phyloP scores from a whole-genome alignment of 2,888 invertebrate species.

The Mythimna lalbum region DNA sequence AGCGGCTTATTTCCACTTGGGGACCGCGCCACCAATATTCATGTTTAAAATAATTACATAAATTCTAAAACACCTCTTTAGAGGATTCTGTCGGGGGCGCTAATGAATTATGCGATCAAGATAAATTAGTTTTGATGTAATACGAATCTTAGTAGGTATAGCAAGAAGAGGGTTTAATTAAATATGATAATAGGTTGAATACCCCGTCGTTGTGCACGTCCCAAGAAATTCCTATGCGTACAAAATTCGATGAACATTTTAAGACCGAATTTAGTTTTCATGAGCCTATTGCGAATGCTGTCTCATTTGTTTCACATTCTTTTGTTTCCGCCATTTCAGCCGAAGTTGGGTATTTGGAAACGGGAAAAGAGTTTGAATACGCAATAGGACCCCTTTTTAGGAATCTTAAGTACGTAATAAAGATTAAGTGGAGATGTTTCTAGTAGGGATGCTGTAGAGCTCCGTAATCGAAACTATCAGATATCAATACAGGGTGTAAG shows the following conservation, averaged over 20 bases:
- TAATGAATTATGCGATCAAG: conserved; percentile 64
- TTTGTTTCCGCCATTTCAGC: conserved; percentile 46
- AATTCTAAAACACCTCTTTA: conserved; percentile 55
- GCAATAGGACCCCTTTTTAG: conserved; percentile 29
- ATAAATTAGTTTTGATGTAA: conserved; percentile 62
- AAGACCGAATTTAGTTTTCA: conserved; percentile 50
- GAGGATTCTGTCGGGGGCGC: conserved; percentile 40
- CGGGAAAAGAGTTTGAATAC: conserved; percentile 32
- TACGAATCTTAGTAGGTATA: conserved; percentile 53
- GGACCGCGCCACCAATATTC: conserved; percentile 39
- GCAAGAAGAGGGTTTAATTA: conserved; percentile 52
- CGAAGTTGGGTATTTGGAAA: conserved; percentile 25
- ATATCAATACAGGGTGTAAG: too few relatives aligned
- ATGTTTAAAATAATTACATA: conserved; percentile 60
- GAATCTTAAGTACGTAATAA: conserved; percentile 43
- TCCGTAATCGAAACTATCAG: too few relatives aligned
- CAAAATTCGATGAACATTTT: conserved; percentile 57
- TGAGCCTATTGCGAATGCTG: conserved; percentile 34
- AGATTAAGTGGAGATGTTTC: conserved; percentile 40
- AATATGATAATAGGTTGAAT: conserved; percentile 58
- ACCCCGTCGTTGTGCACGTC: conserved; percentile 44
- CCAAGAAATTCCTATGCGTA: conserved; percentile 52
- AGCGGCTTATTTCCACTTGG: conserved; percentile 24
- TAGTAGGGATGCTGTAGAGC: background rate
- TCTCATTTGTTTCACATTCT: conserved; percentile 54